These are phyloP conservation scores for Meloidogyne hapla DNA, from an alignment of 1,140 invertebrate species.

Conservation along the genomic window DNA sequence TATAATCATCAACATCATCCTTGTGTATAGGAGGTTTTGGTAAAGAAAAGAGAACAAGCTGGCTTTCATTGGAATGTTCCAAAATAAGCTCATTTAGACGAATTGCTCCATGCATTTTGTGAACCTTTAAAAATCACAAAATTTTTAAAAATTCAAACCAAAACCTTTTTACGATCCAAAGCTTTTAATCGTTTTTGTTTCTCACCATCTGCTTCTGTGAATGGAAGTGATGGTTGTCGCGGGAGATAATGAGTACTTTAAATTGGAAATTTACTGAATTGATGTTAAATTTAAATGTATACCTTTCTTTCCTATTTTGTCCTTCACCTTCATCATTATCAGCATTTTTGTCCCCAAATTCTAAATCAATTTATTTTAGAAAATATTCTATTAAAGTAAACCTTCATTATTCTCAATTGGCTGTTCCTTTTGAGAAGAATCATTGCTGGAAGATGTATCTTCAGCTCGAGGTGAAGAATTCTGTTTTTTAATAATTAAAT, in stretches of 20 bases:
- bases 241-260: not conserved
- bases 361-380: not conserved
- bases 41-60: constrained; percentile 94
- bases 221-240: not conserved
- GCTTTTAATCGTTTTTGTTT: constrained; percentile 50
- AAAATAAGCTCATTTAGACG: constrained; percentile 96
- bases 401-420: not conserved
- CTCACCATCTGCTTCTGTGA: constrained; percentile 30
- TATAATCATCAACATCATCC: constrained; percentile 55
- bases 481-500: not conserved
- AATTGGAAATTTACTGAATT: not conserved
- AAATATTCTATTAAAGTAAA: not conserved
- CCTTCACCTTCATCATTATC: not conserved
- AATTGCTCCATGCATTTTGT: constrained; percentile 94
- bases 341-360: not conserved
- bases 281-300: not conserved
- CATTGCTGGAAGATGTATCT: not conserved
- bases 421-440: not conserved
- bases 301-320: constrained; percentile 9
- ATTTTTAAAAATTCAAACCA: too few species aligned
- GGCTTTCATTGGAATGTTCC: constrained; percentile 90
- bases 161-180: constrained; percentile 52
- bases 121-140: too few species aligned
- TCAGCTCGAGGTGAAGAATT: not conserved
- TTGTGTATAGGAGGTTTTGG: constrained; percentile 82